Evolutionary conservation across 2,888 invertebrate species (phyloP), one percentile per base, ranked within the genome.

Genomic region (Phortica okadai): DNA sequence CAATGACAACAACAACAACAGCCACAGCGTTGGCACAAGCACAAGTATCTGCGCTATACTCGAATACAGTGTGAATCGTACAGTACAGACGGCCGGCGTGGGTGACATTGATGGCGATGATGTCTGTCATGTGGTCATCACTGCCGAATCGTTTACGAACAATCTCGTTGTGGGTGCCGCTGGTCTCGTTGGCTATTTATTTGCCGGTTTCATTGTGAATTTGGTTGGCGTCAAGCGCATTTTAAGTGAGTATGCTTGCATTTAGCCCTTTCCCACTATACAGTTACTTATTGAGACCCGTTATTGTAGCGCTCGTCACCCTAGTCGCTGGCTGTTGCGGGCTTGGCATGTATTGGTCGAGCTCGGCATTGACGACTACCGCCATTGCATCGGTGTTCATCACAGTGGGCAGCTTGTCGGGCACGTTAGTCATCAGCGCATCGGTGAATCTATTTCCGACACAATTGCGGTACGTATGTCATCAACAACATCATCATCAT

Each of bases 71-170:
- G 86, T 90, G 0, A 90, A 90, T 73, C 89, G 86, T 62, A 87
- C 90, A 11, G 1, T 82, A 69, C 50, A 8, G 8, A 50, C 50
- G 50, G 50, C 2, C 80, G 83, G 72, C 33, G 66, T 79, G 21
- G 74, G 75, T 14, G 58, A 6, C 1, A 0, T 10, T 56, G 66
- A 76, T 62, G 42, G 79, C 1, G 0, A 42, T 50, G 74, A 50
- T 14, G 73, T 76, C 70, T 84, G 82, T 56, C 80, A 76, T 59
- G 81, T 87, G 44, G 87, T 91, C 92, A 64, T 91, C 92, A 92
- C 93, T 0, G 93, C 94, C 77, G 91, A 92, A 72, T 94, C 95
- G 0, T 95, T 95, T 80, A 92, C 94, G 8, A 95, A 95, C 88
- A 94, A 94, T 42, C 93, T 94, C 0, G 93, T 94, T 8, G 94